A percentile compares a stretch with the other conserved stretches of the same genome.
phyloP scores from a whole-genome alignment of 2,113 vertebrate species.

The Crotophaga sulcirostris region DNA sequence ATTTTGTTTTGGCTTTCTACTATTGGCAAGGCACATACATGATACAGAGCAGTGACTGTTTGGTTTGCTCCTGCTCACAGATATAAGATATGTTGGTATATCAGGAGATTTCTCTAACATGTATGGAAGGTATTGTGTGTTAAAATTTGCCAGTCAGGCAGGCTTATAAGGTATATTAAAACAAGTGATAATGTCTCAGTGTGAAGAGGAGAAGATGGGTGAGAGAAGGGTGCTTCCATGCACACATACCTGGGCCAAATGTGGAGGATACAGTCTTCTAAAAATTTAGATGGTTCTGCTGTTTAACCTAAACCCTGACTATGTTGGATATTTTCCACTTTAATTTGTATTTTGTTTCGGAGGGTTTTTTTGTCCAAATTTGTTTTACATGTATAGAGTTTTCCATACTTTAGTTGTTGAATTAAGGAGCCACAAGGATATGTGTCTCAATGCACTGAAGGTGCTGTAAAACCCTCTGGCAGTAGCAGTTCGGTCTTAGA shows the following conservation, averaged over 20 bases:
- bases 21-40: not conserved
- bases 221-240: not conserved
- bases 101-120: not conserved
- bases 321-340: not conserved
- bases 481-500: not conserved
- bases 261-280: not conserved
- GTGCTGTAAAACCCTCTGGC: not conserved
- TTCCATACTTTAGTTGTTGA: not conserved
- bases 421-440: not conserved
- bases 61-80: not conserved
- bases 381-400: not conserved
- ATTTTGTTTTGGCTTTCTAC: not conserved
- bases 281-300: not conserved
- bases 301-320: not conserved
- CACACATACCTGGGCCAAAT: not conserved
- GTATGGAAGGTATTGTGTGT: not conserved
- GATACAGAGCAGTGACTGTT: not conserved
- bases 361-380: not conserved
- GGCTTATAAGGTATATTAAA: not conserved
- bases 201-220: not conserved
- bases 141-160: not conserved
- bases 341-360: not conserved
- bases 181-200: not conserved
- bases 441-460: not conserved
- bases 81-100: not conserved